These are phyloP conservation scores for Notoglanidium macrostoma DNA, from an alignment of 2,797 vertebrate genomes.

Conservation along the genomic window DNA sequence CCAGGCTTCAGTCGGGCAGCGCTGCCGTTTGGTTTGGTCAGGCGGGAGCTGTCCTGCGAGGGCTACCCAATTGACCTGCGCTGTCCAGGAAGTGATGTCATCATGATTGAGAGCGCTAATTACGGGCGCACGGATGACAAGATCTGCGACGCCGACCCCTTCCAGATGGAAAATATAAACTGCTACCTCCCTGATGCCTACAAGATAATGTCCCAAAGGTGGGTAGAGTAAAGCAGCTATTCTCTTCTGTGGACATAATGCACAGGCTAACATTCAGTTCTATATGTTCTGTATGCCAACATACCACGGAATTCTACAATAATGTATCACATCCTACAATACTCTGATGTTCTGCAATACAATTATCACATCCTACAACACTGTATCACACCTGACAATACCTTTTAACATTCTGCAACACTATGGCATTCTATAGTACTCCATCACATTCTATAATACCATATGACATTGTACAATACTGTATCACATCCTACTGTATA, in stretches of 20 bases:
- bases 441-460: background rate
- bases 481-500: background rate
- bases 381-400: background rate
- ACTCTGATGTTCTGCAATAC: background rate
- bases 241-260: background rate
- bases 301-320: background rate
- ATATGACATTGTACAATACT: background rate
- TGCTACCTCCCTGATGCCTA: constrained; percentile 99
- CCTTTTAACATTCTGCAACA: background rate
- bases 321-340: background rate
- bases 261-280: background rate
- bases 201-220: constrained; percentile 99
- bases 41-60: constrained; percentile 96
- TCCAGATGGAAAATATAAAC: constrained; percentile 99
- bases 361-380: background rate
- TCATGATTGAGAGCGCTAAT: constrained; percentile 98
- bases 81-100: constrained; percentile 98
- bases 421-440: background rate
- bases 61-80: constrained; percentile 98
- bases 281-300: background rate
- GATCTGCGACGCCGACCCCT: constrained; percentile 98
- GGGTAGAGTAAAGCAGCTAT: constrained; percentile 52
- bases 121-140: constrained; percentile 98
- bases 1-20: constrained; percentile 95
- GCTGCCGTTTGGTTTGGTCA: constrained; percentile 92